Percentiles rank a stretch among this genome's conserved stretches.
Evolutionary conservation across 30 jellyfish, hydroid and myxozoan species (phyloP).

Genomic region (Catostylus mosaicus): DNA sequence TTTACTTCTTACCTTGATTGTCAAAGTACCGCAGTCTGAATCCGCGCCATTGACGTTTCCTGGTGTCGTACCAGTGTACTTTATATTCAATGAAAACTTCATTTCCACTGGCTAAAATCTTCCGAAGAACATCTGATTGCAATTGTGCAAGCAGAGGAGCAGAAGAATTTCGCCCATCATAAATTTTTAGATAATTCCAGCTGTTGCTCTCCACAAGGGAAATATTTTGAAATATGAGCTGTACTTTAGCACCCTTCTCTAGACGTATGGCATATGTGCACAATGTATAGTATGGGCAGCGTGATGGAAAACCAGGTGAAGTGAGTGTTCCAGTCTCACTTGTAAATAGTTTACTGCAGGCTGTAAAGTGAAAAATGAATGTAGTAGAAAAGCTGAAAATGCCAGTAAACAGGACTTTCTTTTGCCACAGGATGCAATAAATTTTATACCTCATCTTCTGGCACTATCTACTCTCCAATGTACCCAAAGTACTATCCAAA

Average conservation of each 20-base stretch:
- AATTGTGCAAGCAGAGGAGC: conserved; percentile 1
- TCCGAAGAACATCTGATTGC: not conserved
- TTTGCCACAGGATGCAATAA: no score
- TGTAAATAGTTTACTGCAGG: conserved; percentile 64
- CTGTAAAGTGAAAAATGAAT: no score
- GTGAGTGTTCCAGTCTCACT: conserved; percentile 42
- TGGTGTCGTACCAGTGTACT: not conserved
- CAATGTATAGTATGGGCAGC: conserved; percentile 30
- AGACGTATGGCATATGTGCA: conserved; percentile 48
- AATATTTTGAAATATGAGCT: conserved; percentile 1
- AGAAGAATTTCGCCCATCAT: conserved; percentile 15
- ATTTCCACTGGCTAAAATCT: not conserved
- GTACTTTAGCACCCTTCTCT: not conserved
- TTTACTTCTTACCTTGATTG: not conserved
- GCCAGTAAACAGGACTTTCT: no score
- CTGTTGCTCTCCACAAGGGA: not conserved
- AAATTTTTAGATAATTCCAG: not conserved
- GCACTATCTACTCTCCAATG: no score
- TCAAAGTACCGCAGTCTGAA: not conserved
- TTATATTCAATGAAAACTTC: conserved; percentile 4
- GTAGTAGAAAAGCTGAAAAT: no score
- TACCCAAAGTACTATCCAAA: no score
- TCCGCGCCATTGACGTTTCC: not conserved
- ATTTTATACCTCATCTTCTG: no score
- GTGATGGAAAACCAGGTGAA: conserved; percentile 71